Base-by-base conservation (phyloP, 2,888 invertebrate species). In the Drosophila limbata region DNA sequence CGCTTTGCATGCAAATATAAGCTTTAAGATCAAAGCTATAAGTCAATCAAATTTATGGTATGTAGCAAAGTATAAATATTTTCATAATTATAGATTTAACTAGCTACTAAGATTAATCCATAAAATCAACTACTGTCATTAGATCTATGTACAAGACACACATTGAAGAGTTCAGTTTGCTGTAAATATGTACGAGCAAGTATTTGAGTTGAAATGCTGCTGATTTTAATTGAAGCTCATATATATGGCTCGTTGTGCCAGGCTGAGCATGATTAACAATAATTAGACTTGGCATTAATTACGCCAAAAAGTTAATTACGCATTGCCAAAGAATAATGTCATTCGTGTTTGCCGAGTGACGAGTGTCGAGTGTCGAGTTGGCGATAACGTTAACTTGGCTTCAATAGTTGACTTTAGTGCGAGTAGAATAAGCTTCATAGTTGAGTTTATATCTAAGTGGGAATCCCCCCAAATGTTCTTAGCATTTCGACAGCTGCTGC, bases 241-340 rank as follows among this genome's bases (percentile, higher is more conserved):
- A 86, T 88, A 89, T 89, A 86, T 81, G 79, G 71, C 71, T 67
- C 70, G 66, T 61, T 69, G 50, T 77, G 86, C 80, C 69, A 77
- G 86, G 76, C 89, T 87, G 83, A 90, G 88, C 90, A 81, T 90
- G 91, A 91, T 91, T 90, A 91, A 91, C 91, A 90, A 90, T 91
- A 91, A 91, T 91, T 91, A 90, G 91, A 88, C 78, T 90, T 81
- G 91, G 90, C 90, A 91, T 91, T 91, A 91, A 91, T 91, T 91
- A 90, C 84, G 91, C 91, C 90, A 88, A 90, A 87, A 91, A 91
- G 91, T 91, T 91, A 91, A 89, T 89, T 87, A 75, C 79, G 81
- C 84, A 80, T 69, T 68, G 73, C 73, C 67, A 76, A 76, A 70
- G 76, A 70, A 76, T 70, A 75, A 78, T 79, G 69, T 73, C 71